phyloP scores from a whole-genome alignment of 2,888 invertebrate species.

The Rhyacophila evoluta region DNA sequence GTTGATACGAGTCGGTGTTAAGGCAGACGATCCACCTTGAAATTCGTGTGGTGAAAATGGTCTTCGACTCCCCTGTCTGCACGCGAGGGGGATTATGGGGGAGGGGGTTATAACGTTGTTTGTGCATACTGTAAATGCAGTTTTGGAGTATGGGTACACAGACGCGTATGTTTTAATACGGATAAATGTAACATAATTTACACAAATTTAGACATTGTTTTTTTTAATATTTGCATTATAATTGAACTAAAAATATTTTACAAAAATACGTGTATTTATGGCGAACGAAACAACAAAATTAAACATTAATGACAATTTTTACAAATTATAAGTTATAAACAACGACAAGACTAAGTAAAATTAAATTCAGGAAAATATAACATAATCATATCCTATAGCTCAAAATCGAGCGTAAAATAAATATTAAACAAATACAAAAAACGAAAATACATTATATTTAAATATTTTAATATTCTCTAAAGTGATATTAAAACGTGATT shows the following conservation, averaged over 20 bases:
- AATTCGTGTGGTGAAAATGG: conserved; percentile 25
- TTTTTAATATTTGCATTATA: neutral
- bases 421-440: no score
- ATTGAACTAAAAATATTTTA: neutral
- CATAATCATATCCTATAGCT: no score
- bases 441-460: no score
- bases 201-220: neutral
- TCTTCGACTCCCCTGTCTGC: conserved; percentile 7
- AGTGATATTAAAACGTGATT: no score
- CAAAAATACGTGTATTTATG: no score
- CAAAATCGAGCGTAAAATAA: no score
- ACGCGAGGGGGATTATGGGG: conserved; percentile 1
- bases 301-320: no score
- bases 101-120: conserved; percentile 12
- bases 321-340: no score
- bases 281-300: no score
- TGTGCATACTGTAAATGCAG: conserved; percentile 19
- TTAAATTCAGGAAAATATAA: no score
- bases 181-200: neutral
- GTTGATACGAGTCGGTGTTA: conserved; percentile 13
- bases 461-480: no score
- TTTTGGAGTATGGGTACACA: neutral
- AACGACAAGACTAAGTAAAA: no score
- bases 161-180: neutral
- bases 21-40: conserved; percentile 23